phyloP scores from a whole-genome alignment of 2,888 invertebrate genomes.

The Torymus texanus region DNA sequence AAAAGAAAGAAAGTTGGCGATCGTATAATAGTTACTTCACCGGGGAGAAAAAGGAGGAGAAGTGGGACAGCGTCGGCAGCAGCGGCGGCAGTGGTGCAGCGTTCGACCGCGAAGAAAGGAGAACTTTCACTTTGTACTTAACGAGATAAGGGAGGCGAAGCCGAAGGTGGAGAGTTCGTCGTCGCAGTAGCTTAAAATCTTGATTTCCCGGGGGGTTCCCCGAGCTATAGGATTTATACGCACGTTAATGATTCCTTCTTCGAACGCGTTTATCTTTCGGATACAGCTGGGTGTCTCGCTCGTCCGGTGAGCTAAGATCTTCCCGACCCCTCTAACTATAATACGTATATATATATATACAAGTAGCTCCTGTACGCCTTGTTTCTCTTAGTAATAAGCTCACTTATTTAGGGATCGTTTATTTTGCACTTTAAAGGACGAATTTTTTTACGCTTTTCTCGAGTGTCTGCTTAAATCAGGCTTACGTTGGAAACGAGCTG shows the following conservation, averaged over 20 bases:
- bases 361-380: neutral
- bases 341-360: too few relatives aligned
- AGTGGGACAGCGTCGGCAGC: constrained; percentile 19
- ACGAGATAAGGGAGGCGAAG: constrained; percentile 35
- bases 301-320: too few relatives aligned
- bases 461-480: too few relatives aligned
- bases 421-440: neutral
- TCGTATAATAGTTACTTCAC: too few relatives aligned
- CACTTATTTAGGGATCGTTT: neutral
- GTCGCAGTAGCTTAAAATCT: constrained; percentile 40
- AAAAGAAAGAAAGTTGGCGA: too few relatives aligned
- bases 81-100: constrained; percentile 1
- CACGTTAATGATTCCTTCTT: constrained; percentile 42
- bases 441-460: too few relatives aligned
- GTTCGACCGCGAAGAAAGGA: constrained; percentile 16
- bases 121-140: constrained; percentile 51
- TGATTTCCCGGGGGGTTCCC: constrained; percentile 44
- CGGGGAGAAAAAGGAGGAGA: neutral
- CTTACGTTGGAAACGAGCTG: too few relatives aligned
- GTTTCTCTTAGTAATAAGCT: neutral
- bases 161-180: neutral
- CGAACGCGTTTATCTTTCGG: neutral
- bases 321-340: too few relatives aligned
- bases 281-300: neutral
- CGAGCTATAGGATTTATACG: constrained; percentile 29